Base-by-base conservation (phyloP, 1,140 invertebrate genomes). In the Stenopsyche tienmushanensis region DNA sequence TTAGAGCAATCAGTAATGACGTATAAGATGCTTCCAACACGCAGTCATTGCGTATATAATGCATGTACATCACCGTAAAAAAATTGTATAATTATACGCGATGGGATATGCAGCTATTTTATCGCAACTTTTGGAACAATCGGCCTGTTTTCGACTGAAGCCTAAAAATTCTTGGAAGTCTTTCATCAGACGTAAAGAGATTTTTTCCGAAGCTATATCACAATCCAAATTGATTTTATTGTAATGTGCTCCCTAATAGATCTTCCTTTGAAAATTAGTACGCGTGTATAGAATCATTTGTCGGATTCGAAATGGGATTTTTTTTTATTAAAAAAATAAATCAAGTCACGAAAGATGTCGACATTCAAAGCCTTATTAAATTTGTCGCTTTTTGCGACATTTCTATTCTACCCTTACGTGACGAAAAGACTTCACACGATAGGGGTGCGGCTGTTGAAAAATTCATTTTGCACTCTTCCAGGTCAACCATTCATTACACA, bases 391-490 rank as follows among this genome's bases (percentile, higher is more conserved):
- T 54, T 29, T 34, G 9, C 23, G 23, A 54, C 13, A 34, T 29
- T 47, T 7, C 44, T 47, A 8, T 47, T 15, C 17, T 8, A 47
- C 44, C 44, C 44, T 47, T 8, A 47, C 44, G 44, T 47, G 44
- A 47, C 44, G 44, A 20, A 20, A 47, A 47, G 17, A 18, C 44
- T 18, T 60, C 25, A 49, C 44, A 39, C 25, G 41, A 45, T 15
- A 13, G 25, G 25, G 57, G 57, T 25, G 57, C 17, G 57, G 57
- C 24, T 44, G n/a, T n/a, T 42, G 25, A 34, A 18, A 60, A 24
- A 42, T 60, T 24, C 42, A 26, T 34, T 60, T 47, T 60, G 17
- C 17, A 41, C 26, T 47, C 29, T 60, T 60, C 20, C 57, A 23
- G 42, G 29, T 57, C 26, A 34, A 15, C n/a, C n/a, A n/a, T n/a